phyloP scores from a whole-genome alignment of 1,140 invertebrate species.

The Fopius arisanus region DNA sequence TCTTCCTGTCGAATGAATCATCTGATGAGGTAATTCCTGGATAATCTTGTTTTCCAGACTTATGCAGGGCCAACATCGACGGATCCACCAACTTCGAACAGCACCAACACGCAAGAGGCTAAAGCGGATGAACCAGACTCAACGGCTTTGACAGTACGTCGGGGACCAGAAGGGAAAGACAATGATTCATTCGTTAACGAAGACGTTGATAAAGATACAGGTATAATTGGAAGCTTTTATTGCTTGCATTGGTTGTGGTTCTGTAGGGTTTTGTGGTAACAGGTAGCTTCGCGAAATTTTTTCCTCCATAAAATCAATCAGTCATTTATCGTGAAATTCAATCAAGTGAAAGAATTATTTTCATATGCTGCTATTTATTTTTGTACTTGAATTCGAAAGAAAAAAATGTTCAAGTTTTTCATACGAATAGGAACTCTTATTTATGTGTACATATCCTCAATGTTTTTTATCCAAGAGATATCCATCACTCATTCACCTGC shows the following conservation, averaged over 20 bases:
- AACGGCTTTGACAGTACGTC: slow-evolving; percentile 66
- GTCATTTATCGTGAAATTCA: too few relatives aligned
- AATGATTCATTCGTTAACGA: slow-evolving; percentile 73
- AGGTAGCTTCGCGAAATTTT: slow-evolving; percentile 45
- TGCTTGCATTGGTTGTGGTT: slow-evolving; percentile 59
- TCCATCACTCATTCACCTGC: slow-evolving; percentile 52
- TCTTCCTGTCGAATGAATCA: too few relatives aligned
- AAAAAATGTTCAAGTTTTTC: not conserved
- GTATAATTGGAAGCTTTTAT: slow-evolving; percentile 56
- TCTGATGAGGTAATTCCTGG: too few relatives aligned
- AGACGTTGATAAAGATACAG: slow-evolving; percentile 69
- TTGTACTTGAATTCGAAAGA: too few relatives aligned
- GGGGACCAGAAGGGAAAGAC: slow-evolving; percentile 81
- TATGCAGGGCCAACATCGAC: slow-evolving; percentile 44
- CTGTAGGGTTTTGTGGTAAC: slow-evolving; percentile 53
- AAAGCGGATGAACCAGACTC: slow-evolving; percentile 65
- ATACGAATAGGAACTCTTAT: too few relatives aligned
- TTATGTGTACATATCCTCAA: slow-evolving; percentile 7
- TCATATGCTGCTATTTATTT: too few relatives aligned
- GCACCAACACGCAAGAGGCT: slow-evolving; percentile 42
- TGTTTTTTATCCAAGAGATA: slow-evolving; percentile 23
- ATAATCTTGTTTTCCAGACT: slow-evolving; percentile 46
- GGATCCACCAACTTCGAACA: slow-evolving; percentile 44
- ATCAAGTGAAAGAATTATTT: too few relatives aligned
- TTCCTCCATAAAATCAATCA: slow-evolving; percentile 11